A percentile compares a stretch with the other conserved stretches of the same genome.
phyloP scores from a whole-genome alignment of 2,113 vertebrate genomes.

The Epinephelus moara region DNA sequence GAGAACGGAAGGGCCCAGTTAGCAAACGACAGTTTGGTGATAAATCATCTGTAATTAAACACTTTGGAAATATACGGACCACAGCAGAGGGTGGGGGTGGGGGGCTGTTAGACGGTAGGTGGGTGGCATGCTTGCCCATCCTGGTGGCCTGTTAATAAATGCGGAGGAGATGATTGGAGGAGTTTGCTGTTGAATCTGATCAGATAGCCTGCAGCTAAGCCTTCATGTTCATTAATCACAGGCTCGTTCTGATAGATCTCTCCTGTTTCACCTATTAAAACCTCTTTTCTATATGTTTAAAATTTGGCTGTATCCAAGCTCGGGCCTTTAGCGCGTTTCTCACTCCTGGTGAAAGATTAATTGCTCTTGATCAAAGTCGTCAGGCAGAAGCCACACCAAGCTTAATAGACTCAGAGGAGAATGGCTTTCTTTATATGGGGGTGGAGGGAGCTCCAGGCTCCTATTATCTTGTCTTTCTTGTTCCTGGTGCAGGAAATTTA shows the following conservation, averaged over 20 bases:
- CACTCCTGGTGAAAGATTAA: constrained; percentile 78
- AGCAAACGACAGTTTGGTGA: constrained; percentile 81
- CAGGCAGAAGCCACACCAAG: constrained; percentile 58
- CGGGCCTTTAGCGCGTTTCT: constrained; percentile 35
- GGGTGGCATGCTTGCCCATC: constrained; percentile 67
- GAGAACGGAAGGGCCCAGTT: constrained; percentile 76
- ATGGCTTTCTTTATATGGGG: constrained; percentile 56
- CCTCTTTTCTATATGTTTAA: constrained; percentile 66
- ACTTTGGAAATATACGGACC: constrained; percentile 81
- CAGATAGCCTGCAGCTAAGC: constrained; percentile 61
- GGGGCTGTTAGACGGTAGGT: constrained; percentile 52
- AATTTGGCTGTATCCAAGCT: constrained; percentile 41
- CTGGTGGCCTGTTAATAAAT: constrained; percentile 77
- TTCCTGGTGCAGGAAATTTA: constrained; percentile 79
- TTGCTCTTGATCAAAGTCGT: constrained; percentile 79
- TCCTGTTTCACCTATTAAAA: constrained; percentile 61
- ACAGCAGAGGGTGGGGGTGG: constrained; percentile 55
- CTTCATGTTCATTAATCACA: constrained; percentile 72
- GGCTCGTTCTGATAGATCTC: constrained; percentile 54
- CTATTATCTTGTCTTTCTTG: constrained; percentile 83
- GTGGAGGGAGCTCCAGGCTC: constrained; percentile 55
- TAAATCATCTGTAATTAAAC: constrained; percentile 88
- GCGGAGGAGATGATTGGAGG: constrained; percentile 45
- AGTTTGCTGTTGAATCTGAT: constrained; percentile 58
- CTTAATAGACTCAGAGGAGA: constrained; percentile 67